Evolutionary conservation across 2,888 invertebrate species (phyloP).

Genomic region (Drosophila infuscata): DNA sequence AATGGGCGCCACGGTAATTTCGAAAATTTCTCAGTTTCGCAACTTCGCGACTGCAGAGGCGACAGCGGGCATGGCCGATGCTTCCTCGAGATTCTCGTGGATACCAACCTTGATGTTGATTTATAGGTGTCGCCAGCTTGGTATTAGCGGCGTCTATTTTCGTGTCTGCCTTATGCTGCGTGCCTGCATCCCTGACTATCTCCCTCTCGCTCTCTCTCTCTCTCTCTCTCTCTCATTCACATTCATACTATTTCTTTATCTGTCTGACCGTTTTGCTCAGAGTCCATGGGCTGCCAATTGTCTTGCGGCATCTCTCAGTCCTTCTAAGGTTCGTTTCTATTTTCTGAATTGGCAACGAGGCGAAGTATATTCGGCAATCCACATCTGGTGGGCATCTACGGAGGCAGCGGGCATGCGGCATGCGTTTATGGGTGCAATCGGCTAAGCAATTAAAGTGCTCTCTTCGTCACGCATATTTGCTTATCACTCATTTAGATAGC

Average conservation of each 20-base stretch:
- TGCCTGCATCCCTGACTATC: slow-evolving; percentile 51
- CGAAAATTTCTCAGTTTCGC: slow-evolving; percentile 42
- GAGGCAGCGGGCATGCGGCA: slow-evolving; percentile 9
- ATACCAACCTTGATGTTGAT: slow-evolving; percentile 84
- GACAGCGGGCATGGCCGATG: slow-evolving; percentile 28
- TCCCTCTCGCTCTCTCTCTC: slow-evolving; percentile 15
- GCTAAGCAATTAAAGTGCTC: slow-evolving; percentile 46
- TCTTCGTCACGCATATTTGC: slow-evolving; percentile 59
- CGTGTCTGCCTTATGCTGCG: slow-evolving; percentile 47
- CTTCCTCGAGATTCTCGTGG: slow-evolving; percentile 72
- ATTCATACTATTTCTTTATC: slow-evolving; percentile 1
- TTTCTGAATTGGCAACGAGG: slow-evolving; percentile 75
- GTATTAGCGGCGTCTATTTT: slow-evolving; percentile 65
- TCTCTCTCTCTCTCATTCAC: slow-evolving; percentile 1
- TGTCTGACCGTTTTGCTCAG: slow-evolving; percentile 20
- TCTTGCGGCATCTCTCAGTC: slow-evolving; percentile 76
- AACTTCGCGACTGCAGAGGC: slow-evolving; percentile 59
- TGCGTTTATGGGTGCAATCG: slow-evolving; percentile 14
- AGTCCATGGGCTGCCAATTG: slow-evolving; percentile 64
- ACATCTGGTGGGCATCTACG: slow-evolving; percentile 4
- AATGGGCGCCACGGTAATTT: slow-evolving; percentile 56
- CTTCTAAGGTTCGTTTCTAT: slow-evolving; percentile 86
- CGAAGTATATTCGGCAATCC: slow-evolving; percentile 45
- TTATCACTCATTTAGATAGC: slow-evolving; percentile 52
- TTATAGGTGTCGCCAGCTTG: slow-evolving; percentile 68